Base-by-base conservation (phyloP, 2,113 vertebrate species). In the Corynorhinus townsendii region DNA sequence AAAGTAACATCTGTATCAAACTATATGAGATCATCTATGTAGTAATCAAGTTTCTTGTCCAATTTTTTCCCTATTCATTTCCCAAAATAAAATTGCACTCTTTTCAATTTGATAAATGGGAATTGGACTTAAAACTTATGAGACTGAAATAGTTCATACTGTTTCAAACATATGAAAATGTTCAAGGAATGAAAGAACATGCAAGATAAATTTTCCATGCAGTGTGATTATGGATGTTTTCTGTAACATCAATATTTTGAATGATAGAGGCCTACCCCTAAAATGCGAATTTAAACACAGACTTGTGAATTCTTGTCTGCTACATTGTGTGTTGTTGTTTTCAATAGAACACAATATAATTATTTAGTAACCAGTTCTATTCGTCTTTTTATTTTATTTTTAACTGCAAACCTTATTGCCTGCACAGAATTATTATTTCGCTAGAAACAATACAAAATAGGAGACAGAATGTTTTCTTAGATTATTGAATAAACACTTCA, bases 91-190 rank as follows among this genome's bases (percentile, higher is more conserved):
- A 66, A 12, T 89, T 94, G 62, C 35, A 59, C 79, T 43, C 28
- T 68, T 89, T 38, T 19, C 24, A 82, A 90, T 4, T n/a, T 86
- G 73, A 59, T 84, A 62, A 89, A 1, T 26, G 10, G 4, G 47
- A 4, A 26, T 76, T 94, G 79, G 11, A 24, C 43, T 11, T 1
- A 89, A 89, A 75, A 7, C 10, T 20, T 73, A 35, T 87, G 11
- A 77, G n/a, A 38, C 3, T 93, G 64, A 71, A 96, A 90, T 82
- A 45, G 83, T 81, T 72, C 76, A 15, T 5, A 14, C 38, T 96
- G 33, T 93, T 95, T 97, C 82, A 86, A 94, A 85, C 38, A 86
- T 45, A 89, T 15, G 38, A 96, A 94, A 96, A 83, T 90, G 40
- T 52, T 77, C 86, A 97, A 82, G 89, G 7, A 83, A 68, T 95